Evolutionary conservation across 2,888 invertebrate genomes (phyloP).

Genomic region (Melinaea marsaeus): DNA sequence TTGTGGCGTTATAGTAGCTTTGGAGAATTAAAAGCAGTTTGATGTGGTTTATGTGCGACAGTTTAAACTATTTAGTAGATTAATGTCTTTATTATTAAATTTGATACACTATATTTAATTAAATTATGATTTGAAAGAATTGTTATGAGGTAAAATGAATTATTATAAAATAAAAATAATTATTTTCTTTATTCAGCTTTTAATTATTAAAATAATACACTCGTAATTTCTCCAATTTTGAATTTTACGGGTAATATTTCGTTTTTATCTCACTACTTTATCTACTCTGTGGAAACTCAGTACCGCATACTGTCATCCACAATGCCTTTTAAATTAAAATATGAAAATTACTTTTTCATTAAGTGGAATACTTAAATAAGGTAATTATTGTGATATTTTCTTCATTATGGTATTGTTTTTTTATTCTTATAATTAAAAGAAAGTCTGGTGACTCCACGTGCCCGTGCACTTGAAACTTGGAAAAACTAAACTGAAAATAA

Average conservation of each 20-base stretch:
- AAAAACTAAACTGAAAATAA: too few species aligned
- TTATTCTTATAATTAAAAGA: slow-evolving; percentile 7
- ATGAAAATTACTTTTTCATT: slow-evolving; percentile 27
- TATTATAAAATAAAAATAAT: too few species aligned
- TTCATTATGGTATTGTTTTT: slow-evolving; percentile 10
- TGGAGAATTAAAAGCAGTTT: slow-evolving; percentile 44
- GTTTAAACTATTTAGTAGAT: slow-evolving; percentile 13
- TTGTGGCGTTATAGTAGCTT: slow-evolving; percentile 46
- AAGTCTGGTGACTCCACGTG: background rate
- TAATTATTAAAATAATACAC: too few species aligned
- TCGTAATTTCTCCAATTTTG: background rate
- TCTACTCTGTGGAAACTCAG: slow-evolving; percentile 15
- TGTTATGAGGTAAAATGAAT: too few species aligned
- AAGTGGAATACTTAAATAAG: slow-evolving; percentile 19
- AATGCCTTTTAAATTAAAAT: slow-evolving; percentile 30
- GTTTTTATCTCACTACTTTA: slow-evolving; percentile 1
- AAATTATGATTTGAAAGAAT: too few species aligned
- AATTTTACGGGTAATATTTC: background rate
- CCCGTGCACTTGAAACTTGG: too few species aligned
- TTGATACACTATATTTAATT: too few species aligned
- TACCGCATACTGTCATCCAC: slow-evolving; percentile 15
- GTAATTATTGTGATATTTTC: slow-evolving; percentile 18
- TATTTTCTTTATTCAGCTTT: too few species aligned
- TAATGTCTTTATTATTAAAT: background rate
- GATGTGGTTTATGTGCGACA: slow-evolving; percentile 22